These are phyloP conservation scores for Artemia franciscana DNA, from an alignment of 1,140 invertebrate genomes.

Conservation along the genomic window DNA sequence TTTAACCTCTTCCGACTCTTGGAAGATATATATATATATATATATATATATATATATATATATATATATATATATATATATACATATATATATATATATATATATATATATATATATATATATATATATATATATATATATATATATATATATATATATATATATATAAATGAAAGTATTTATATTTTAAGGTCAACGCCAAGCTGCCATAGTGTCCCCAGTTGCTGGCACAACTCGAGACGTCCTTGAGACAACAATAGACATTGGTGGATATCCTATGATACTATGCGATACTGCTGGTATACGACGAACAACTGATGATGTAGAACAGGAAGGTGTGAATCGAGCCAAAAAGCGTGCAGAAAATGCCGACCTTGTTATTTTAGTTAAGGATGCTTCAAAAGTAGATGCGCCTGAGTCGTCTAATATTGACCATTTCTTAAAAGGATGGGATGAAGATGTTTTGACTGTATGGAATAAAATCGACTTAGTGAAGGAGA, in stretches of 20 bases:
- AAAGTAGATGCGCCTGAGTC: too few relatives aligned
- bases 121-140: too few relatives aligned
- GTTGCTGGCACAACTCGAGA: constrained; percentile 72
- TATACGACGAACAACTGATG: constrained; percentile 34
- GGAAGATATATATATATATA: too few relatives aligned
- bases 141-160: too few relatives aligned
- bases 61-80: too few relatives aligned
- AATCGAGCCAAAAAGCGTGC: constrained; percentile 34
- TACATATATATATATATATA: too few relatives aligned
- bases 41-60: too few relatives aligned
- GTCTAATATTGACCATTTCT: constrained; percentile 8
- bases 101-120: too few relatives aligned
- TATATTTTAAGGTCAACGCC: constrained; percentile 31
- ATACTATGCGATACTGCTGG: constrained; percentile 69
- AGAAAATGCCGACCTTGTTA: constrained; percentile 33
- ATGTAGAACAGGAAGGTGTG: constrained; percentile 56
- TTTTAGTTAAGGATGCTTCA: constrained; percentile 35
- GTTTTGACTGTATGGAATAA: not conserved
- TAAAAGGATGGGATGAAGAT: not conserved
- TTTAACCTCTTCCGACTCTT: too few relatives aligned
- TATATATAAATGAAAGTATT: too few relatives aligned
- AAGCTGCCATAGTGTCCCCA: constrained; percentile 63
- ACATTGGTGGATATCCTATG: constrained; percentile 58
- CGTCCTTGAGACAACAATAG: constrained; percentile 44
- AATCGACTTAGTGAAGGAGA: not conserved